phyloP scores from a whole-genome alignment of 1,140 invertebrate genomes.

The Drosophila ananassae region DNA sequence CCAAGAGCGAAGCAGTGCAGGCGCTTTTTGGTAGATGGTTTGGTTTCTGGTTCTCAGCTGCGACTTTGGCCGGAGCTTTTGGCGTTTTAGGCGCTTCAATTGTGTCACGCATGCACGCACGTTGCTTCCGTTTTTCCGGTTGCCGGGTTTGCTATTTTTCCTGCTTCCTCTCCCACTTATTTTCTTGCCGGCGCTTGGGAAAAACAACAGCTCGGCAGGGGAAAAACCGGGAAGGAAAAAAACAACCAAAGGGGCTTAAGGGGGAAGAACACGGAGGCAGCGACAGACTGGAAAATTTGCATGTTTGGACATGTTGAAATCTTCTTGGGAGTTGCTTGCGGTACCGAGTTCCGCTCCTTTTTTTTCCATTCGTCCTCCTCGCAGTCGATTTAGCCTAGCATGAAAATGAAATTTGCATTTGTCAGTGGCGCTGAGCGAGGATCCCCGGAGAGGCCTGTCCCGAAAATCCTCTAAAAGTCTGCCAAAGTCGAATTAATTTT shows the following conservation, averaged over 20 bases:
- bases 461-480: slow-evolving; percentile 3
- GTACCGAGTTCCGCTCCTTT: slow-evolving; percentile 34
- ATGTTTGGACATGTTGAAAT: slow-evolving; percentile 82
- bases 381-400: slow-evolving; percentile 44
- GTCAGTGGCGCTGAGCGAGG: slow-evolving; percentile 56
- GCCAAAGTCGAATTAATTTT: slow-evolving; percentile 30
- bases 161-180: slow-evolving; percentile 40
- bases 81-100: slow-evolving; percentile 76
- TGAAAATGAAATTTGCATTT: slow-evolving; percentile 75
- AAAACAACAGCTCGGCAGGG: slow-evolving; percentile 43
- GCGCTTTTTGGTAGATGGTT: not conserved
- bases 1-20: not conserved
- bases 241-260: not conserved
- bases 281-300: slow-evolving; percentile 83
- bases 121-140: slow-evolving; percentile 81
- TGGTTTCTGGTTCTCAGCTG: slow-evolving; percentile 22
- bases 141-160: slow-evolving; percentile 80
- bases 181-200: slow-evolving; percentile 37
- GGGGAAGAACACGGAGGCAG: slow-evolving; percentile 46
- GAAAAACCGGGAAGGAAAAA: slow-evolving; percentile 17
- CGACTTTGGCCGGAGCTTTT: slow-evolving; percentile 21
- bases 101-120: slow-evolving; percentile 82
- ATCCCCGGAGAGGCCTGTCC: slow-evolving; percentile 8
- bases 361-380: slow-evolving; percentile 1
- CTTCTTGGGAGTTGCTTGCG: slow-evolving; percentile 70